Conservation (phyloP, 2,113 vertebrate genomes). For the Odontophorus gujanensis region DNA sequence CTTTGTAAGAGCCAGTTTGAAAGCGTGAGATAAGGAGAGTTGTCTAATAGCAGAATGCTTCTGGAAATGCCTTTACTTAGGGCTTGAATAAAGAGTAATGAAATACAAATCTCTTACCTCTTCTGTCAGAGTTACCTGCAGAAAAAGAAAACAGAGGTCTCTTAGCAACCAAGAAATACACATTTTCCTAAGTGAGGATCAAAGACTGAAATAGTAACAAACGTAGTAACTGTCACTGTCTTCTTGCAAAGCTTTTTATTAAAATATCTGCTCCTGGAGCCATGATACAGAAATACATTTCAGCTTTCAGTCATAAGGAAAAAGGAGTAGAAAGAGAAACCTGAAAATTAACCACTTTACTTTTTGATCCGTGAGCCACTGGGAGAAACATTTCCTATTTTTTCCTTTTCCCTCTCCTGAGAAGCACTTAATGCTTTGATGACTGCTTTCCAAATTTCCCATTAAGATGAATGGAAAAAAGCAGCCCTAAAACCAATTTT, state of each 20-base stretch:
- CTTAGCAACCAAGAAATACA: constrained; percentile 44
- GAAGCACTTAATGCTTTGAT: not conserved
- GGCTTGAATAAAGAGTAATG: not conserved
- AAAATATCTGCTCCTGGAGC: not conserved
- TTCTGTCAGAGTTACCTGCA: constrained; percentile 80
- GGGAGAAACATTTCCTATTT: not conserved
- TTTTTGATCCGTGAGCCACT: not conserved
- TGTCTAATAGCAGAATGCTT: not conserved
- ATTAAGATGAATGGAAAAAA: not conserved
- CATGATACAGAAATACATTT: not conserved
- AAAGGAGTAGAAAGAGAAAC: not conserved
- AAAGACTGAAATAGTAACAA: constrained; percentile 34
- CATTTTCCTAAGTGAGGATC: constrained; percentile 30
- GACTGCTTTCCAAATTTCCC: not conserved
- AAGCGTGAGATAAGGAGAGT: not conserved
- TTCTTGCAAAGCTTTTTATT: not conserved
- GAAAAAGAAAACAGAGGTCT: constrained; percentile 69
- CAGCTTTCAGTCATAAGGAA: not conserved
- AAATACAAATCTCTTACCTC: constrained; percentile 67
- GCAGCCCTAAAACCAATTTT: not conserved
- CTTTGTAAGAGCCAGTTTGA: not conserved
- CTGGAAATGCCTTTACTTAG: not conserved
- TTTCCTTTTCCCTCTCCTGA: not conserved
- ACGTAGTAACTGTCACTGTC: constrained; percentile 9
- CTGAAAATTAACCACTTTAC: not conserved